Evolutionary conservation across 2,888 invertebrate genomes (phyloP), one percentile per base, ranked within the genome.

Genomic region (Orgyia antiqua): DNA sequence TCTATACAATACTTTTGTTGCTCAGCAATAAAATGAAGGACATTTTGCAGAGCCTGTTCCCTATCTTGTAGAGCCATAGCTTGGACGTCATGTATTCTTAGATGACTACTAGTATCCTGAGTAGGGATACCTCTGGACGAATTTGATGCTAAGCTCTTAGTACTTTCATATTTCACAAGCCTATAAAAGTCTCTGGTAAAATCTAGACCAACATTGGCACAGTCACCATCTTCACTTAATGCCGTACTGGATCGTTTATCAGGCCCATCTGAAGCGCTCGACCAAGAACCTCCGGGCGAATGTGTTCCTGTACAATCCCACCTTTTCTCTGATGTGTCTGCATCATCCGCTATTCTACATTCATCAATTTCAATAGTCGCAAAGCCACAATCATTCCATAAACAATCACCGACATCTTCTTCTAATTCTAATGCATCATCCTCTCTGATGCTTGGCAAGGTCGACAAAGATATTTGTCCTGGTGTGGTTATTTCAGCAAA

Each of bases 111-210:
- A 13, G 84, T 82, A 42, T 89, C 89, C 36, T 66, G 75, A 3
- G 88, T 88, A 6, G 90, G 89, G 24, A 90, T 70, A 45, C 90
- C 90, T 61, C 91, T 87, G 33, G 91, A 92, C 25, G 92, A 92
- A 55, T 91, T 92, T 18, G 92, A 92, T 23, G 92, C 93, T 61
- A 93, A 78, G 67, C 93, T 93, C 68, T 92, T 93, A 40, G 92
- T 93, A 72, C 93, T 93, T 66, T 93, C 94, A 61, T 93, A 93
- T 74, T 93, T 93, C 26, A 93, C 93, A 42, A 94, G 88, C 17
- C 93, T 89, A 66, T 94, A 94, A 70, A 93, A 94, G 72, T 94
- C 94, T 44, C 93, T 83, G 3, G 93, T 93, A 57, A 94, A 94
- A 67, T 93, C 92, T 8, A 91, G 88, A 10, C 92, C 92, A 10